Evolutionary conservation across 1,140 invertebrate species (phyloP).

Genomic region (Dendrolimus punctatus): DNA sequence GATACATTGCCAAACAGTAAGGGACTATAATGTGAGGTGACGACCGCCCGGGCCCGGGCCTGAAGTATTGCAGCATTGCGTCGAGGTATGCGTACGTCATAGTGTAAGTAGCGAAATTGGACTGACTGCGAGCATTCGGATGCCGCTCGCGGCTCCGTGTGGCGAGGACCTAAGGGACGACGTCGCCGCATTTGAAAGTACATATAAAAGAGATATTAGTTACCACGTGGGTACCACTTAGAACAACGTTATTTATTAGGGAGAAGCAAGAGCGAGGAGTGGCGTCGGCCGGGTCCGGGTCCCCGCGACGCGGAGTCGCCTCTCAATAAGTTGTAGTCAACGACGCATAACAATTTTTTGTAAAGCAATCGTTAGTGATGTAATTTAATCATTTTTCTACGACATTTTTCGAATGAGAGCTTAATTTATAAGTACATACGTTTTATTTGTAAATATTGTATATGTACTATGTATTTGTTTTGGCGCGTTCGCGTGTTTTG

Average conservation of each 20-base stretch:
- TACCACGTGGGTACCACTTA: too few species aligned
- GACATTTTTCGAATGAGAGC: slow-evolving; percentile 47
- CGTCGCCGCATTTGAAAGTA: too few species aligned
- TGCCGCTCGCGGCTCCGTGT: slow-evolving; percentile 4
- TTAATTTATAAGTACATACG: slow-evolving; percentile 46
- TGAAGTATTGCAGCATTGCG: not conserved
- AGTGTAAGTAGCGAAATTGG: slow-evolving; percentile 32
- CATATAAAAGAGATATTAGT: too few species aligned
- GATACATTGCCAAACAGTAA: too few species aligned
- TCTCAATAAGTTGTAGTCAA: not conserved
- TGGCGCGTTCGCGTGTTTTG: slow-evolving; percentile 29
- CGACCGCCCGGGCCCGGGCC: too few species aligned
- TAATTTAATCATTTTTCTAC: slow-evolving; percentile 28
- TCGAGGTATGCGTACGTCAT: slow-evolving; percentile 3
- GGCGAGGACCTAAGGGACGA: not conserved
- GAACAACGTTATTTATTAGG: too few species aligned
- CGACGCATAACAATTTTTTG: slow-evolving; percentile 12
- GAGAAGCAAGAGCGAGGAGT: too few species aligned
- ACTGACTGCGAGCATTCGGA: slow-evolving; percentile 19
- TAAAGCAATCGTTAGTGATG: slow-evolving; percentile 40
- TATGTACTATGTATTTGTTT: slow-evolving; percentile 37
- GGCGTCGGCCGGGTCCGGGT: too few species aligned
- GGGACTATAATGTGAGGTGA: too few species aligned
- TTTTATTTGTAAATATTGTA: slow-evolving; percentile 68
- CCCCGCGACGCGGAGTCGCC: too few species aligned